Evolutionary conservation across 2,888 invertebrate genomes (phyloP), one percentile per base, ranked within the genome.

Genomic region (Carcina quercana): DNA sequence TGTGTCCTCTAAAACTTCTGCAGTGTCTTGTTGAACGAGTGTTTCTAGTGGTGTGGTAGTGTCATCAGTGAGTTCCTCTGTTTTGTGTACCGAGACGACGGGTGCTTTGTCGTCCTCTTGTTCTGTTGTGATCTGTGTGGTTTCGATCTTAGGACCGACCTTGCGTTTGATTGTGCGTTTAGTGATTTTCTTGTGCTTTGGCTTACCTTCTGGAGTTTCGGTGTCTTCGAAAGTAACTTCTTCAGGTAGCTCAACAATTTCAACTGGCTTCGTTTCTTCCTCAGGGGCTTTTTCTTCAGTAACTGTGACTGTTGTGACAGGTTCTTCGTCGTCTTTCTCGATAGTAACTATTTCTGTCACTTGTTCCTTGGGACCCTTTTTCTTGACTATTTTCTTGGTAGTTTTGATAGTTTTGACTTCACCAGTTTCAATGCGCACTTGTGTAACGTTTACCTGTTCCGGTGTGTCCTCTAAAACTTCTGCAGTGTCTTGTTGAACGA

Each of bases 101-200:
- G 83, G 59, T 61, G 71, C 47, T 47, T 67, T 73, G 24, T 78
- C 72, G 38, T 76, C 72, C 52, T 82, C 78, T 47, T 80, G 74
- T 39, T 69, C 40, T 1, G 80, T 62, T n/a, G 39, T 50, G 53
- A 69, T 47, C 34, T 68, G 32, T 3, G 82, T 63, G 3, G 51
- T 54, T 53, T 54, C 42, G 30, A 62, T 35, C 46, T 50, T 42
- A 12, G 56, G 34, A 41, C 59, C 59, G 27, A 47, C 44, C 10
- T 50, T 53, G 32, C 56, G 82, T 46, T 76, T 82, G n/a, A 86
- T 78, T 42, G 32, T 24, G 0, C 43, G 67, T 8, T 43, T 46
- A 1, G 37, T 50, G 13, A 53, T 34, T 26, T 39, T 44, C 27
- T 39, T 45, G 7, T 28, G 25, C 28, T 25, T 33, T n/a, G 14